Evolutionary conservation across 2,888 invertebrate genomes (phyloP).

Genomic region (Drosophila hamatofila): DNA sequence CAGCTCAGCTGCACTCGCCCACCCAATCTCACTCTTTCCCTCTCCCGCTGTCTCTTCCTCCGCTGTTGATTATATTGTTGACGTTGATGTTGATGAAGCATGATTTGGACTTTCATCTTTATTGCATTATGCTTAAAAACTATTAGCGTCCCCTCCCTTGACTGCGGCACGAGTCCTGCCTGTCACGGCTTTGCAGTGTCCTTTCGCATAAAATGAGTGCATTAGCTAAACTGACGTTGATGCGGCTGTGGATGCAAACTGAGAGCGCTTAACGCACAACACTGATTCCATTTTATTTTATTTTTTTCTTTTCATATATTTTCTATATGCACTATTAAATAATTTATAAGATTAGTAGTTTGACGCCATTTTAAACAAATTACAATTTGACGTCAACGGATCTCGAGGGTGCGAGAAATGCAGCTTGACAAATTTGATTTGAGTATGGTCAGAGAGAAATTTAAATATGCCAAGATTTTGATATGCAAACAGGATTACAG

Average conservation of each 20-base stretch:
- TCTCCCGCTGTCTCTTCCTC: conserved; percentile 12
- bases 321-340: conserved; percentile 51
- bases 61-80: conserved; percentile 78
- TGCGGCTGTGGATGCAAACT: conserved; percentile 36
- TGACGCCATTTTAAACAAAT: conserved; percentile 12
- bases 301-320: background rate
- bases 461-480: conserved; percentile 1
- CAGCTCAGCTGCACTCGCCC: conserved; percentile 9
- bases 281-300: conserved; percentile 38
- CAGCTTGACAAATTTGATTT: conserved; percentile 6
- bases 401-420: background rate
- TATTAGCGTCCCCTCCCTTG: conserved; percentile 61
- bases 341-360: conserved; percentile 61
- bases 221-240: conserved; percentile 67
- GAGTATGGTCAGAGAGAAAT: background rate
- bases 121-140: conserved; percentile 82
- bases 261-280: conserved; percentile 20
- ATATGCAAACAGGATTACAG: background rate
- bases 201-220: conserved; percentile 51
- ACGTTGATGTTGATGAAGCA: conserved; percentile 80
- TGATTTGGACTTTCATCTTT: conserved; percentile 81
- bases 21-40: conserved; percentile 9
- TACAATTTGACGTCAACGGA: background rate
- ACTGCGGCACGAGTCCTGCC: conserved; percentile 32
- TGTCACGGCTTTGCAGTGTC: conserved; percentile 10